phyloP scores from a whole-genome alignment of 1,140 invertebrate species.

The Coenobita brevimanus region DNA sequence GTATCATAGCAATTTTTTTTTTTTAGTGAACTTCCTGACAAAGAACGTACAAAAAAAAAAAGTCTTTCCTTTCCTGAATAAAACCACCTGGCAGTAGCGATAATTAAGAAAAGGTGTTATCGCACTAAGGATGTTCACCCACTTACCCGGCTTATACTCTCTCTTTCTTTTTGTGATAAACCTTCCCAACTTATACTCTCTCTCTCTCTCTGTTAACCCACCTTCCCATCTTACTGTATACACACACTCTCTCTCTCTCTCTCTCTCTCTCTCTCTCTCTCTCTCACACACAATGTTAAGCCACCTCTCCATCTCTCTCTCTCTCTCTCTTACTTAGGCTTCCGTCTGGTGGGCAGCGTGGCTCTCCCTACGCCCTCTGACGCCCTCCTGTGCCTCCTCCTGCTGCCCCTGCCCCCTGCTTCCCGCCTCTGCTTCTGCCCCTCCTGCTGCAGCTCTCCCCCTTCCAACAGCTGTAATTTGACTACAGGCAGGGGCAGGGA shows the following conservation, averaged over 20 bases:
- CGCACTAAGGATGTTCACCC: no score
- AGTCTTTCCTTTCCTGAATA: no score
- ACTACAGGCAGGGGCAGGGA: background rate
- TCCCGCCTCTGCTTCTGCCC: background rate
- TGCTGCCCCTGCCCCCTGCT: background rate
- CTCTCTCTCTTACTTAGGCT: background rate
- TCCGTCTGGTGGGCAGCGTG: background rate
- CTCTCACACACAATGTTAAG: background rate
- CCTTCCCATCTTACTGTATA: background rate
- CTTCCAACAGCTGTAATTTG: background rate
- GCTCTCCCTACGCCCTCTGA: background rate
- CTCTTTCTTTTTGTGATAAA: no score
- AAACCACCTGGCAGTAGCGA: no score
- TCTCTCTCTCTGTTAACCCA: no score
- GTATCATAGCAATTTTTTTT: no score
- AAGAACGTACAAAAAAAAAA: no score
- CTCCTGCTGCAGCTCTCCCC: background rate
- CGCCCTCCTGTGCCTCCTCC: background rate
- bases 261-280: constrained; percentile 6
- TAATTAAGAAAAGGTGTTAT: no score
- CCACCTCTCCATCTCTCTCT: background rate
- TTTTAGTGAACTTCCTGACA: no score
- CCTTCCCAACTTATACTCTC: no score
- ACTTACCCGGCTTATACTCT: no score
- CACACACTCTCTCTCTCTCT: background rate